A percentile compares a stretch with the other conserved stretches of the same genome.
Conservation (phyloP, 2,113 vertebrate species). For the Pomatorhinus ruficollis region DNA sequence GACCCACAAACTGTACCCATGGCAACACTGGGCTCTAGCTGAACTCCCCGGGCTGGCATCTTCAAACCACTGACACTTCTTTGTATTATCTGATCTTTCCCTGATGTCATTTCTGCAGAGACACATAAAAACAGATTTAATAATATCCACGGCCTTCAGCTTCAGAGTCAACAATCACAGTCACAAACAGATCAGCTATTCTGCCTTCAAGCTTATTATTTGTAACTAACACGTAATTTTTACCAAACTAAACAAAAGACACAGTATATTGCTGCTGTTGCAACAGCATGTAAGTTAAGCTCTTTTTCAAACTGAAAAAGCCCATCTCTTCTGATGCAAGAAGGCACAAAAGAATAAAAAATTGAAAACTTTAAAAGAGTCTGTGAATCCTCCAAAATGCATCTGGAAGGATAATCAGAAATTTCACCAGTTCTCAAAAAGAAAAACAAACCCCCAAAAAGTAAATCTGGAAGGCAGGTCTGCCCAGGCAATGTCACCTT, state of each 20-base stretch:
- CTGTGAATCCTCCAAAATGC: not conserved
- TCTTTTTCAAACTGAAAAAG: not conserved
- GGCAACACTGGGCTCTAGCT: not conserved
- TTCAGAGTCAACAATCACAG: not conserved
- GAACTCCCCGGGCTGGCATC: not conserved
- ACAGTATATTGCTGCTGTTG: not conserved
- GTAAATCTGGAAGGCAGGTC: not conserved
- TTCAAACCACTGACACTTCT: not conserved
- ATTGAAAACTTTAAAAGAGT: not conserved
- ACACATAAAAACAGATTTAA: slow-evolving; percentile 10
- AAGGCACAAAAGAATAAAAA: not conserved
- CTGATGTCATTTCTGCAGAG: slow-evolving; percentile 31
- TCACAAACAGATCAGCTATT: not conserved
- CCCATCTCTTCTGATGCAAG: not conserved
- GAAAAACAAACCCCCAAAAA: not conserved
- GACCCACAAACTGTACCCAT: slow-evolving; percentile 27
- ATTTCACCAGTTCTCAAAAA: accelerated
- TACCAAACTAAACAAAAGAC: not conserved
- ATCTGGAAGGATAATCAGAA: not conserved
- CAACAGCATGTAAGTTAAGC: not conserved
- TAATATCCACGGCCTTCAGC: not conserved
- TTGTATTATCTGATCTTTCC: not conserved
- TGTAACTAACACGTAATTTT: not conserved
- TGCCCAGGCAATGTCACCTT: not conserved
- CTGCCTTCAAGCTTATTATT: not conserved